Base-by-base conservation (phyloP, 2,888 invertebrate genomes). In the Cephus pulcher region DNA sequence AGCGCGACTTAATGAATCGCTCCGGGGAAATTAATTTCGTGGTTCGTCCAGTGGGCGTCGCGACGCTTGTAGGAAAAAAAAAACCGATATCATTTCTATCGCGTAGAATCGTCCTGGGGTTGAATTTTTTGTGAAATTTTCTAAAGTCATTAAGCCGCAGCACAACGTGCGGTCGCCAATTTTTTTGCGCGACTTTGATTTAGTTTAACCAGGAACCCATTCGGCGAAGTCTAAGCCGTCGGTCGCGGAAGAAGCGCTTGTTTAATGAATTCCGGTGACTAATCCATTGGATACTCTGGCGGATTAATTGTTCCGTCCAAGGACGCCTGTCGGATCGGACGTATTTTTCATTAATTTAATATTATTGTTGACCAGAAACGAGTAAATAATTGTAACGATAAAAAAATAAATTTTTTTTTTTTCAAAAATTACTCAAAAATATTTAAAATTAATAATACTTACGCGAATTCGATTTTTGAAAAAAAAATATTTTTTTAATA, bases 151-250 rank as follows among this genome's bases (percentile, higher is more conserved):
- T 56, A 56, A 56, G 1, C 56, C 56, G 56, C 15, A 0, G 40
- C 40, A 15, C 23, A 23, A 3, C 23, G 23, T 23, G 6, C 40
- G 15, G 4, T 15, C 4, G 56, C 23, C 23, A 23, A 23, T 23
- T 56, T 56, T 56, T 56, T 56, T 56, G 56, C 56, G 2, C 71
- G 12, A 33, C 40, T 74, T 40, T 76, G 78, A 79, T 76, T 78
- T 75, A 69, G 74, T 82, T 82, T 80, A 75, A 82, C 79, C 76
- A 82, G 73, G 76, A 82, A 81, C 78, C 80, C 77, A 74, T 79
- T 80, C 75, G 56, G 15, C 56, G 23, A 56, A 56, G 56, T 56
- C 56, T 4, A 23, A 6, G 56, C 56, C 56, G 56, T 56, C 56
- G 40, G 40, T 40, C 9, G 23, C 9, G 56, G 56, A 56, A 56